Evolutionary conservation across 2,797 vertebrate species (phyloP), one percentile per base, ranked within the genome.

Genomic region (Sparus aurata): DNA sequence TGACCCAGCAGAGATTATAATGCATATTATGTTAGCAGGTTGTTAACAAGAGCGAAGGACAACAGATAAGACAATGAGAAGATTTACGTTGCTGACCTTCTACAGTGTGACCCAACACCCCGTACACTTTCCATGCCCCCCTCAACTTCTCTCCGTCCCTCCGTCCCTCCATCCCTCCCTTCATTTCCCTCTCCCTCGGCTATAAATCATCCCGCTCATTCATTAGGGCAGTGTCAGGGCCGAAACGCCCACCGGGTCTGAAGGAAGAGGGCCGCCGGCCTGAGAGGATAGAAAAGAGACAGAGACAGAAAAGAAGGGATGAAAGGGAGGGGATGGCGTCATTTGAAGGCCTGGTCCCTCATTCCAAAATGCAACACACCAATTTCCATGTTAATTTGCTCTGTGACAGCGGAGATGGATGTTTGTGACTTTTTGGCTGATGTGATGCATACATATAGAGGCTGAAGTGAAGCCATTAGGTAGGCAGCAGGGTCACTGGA

Each of bases 381-480:
- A 95, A 95, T 95, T 95, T 95, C 94, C 93, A 94, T 95, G 94
- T 95, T 95, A 93, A 95, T 95, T 93, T 91, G 86, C 65, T 65
- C 38, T 0, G 30, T 85, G 91, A 90, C 90, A 86, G 87, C 7
- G 7, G 79, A 93, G 94, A 95, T 94, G 90, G 94, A 95, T 95
- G 94, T 79, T 63, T 85, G 89, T 85, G 90, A 91, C 87, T 92
- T 86, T 87, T 86, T 84, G 89, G 89, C 81, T 83, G 70, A 67
- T 83, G 84, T 80, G 88, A 86, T 88, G 81, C 90, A 93, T 87
- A 83, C 80, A 86, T 77, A 91, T 71, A 84, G 53, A 70, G 5
- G 64, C 53, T 57, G 2, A 85, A 72, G 92, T 87, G 70, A 84
- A 89, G 89, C 83, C 60, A 73, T 90, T 83, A 85, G 65, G 79